Conservation (phyloP, 53 echinoderm and acorn worm species). For the Stichopus horrens region DNA sequence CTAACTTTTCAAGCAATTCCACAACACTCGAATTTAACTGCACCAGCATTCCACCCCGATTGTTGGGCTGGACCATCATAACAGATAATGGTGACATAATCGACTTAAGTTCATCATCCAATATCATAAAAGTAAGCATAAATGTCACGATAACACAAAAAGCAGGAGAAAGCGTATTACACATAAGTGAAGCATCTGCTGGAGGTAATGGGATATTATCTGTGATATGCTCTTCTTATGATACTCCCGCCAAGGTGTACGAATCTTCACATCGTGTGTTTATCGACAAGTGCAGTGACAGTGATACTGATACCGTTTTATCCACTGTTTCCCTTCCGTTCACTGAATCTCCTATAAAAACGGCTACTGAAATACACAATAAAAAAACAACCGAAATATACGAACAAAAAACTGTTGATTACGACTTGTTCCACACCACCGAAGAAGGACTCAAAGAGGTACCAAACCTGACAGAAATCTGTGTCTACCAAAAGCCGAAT, state of each 20-base stretch:
- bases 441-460: too few species aligned
- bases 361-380: too few species aligned
- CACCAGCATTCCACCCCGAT: not conserved
- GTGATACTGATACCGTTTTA: too few species aligned
- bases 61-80: conserved; percentile 4
- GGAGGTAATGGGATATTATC: not conserved
- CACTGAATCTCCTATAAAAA: too few species aligned
- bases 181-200: not conserved
- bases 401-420: too few species aligned
- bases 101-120: not conserved
- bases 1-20: too few species aligned
- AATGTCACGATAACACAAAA: not conserved
- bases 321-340: too few species aligned
- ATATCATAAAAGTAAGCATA: not conserved
- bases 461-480: too few species aligned
- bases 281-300: too few species aligned
- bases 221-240: conserved; percentile 1
- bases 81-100: not conserved
- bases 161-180: conserved; percentile 6
- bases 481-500: too few species aligned
- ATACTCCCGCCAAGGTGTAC: not conserved
- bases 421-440: too few species aligned
- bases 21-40: not conserved
- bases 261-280: not conserved
- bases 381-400: too few species aligned